Conservation (phyloP, 2,113 vertebrate species). For the Accipiter virgatus region DNA sequence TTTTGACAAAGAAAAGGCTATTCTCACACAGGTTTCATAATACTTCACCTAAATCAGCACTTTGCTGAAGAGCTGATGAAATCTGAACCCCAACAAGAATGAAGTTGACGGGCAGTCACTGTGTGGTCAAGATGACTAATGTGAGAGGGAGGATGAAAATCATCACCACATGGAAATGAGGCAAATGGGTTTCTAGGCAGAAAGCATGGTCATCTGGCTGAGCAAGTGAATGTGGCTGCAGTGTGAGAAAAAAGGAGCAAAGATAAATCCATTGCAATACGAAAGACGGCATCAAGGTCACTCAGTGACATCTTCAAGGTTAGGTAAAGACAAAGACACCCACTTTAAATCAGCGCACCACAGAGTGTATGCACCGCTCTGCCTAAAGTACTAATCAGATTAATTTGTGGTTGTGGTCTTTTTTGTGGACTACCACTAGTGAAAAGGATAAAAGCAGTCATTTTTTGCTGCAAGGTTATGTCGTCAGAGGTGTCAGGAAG, state of each 20-base stretch:
- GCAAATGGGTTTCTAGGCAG: background rate
- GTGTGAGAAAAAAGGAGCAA: background rate
- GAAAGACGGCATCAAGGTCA: background rate
- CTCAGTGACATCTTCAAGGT: background rate
- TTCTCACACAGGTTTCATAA: background rate
- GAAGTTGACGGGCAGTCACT: background rate
- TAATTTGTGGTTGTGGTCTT: background rate
- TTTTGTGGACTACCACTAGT: background rate
- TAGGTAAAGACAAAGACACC: background rate
- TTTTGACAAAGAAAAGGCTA: background rate
- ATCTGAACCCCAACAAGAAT: background rate
- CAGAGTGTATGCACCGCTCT: background rate
- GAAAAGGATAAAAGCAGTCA: background rate
- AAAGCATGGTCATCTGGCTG: background rate
- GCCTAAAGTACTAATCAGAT: background rate
- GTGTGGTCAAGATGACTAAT: accelerated
- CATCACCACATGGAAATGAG: background rate
- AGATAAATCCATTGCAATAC: background rate
- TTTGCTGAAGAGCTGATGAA: background rate
- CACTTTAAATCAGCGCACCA: background rate
- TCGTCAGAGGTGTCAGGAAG: background rate
- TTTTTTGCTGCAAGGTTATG: background rate
- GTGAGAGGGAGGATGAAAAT: background rate
- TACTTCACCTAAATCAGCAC: background rate
- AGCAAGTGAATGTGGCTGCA: background rate